phyloP scores from a whole-genome alignment of 2,113 vertebrate species.

The Elanoides forficatus region DNA sequence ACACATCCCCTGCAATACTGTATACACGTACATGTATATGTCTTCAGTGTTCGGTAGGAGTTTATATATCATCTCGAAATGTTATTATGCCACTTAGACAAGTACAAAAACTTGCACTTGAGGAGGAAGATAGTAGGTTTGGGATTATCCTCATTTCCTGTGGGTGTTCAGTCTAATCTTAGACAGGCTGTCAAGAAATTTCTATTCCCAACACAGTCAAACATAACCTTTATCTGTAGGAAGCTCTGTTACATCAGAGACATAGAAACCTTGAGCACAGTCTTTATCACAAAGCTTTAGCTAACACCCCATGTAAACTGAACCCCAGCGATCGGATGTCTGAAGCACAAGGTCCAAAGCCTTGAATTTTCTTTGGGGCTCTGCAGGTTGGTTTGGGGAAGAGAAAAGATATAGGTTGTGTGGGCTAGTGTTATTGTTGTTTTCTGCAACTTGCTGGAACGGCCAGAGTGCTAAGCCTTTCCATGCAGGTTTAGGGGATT shows the following conservation, averaged over 20 bases:
- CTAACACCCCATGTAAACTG: neutral
- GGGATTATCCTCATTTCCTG: neutral
- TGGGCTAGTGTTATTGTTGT: neutral
- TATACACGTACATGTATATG: neutral
- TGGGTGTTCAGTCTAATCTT: neutral
- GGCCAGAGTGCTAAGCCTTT: neutral
- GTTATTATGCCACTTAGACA: neutral
- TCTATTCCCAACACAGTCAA: neutral
- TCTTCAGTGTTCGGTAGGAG: neutral
- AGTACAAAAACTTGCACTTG: neutral
- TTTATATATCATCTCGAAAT: neutral
- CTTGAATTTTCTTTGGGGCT: neutral
- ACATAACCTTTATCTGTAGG: neutral
- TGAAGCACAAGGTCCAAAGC: neutral
- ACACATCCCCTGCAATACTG: neutral
- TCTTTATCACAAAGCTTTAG: neutral
- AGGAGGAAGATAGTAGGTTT: neutral
- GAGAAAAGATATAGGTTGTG: neutral
- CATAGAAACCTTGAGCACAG: neutral
- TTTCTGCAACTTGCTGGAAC: neutral
- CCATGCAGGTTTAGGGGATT: neutral
- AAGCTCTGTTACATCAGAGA: neutral
- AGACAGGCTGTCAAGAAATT: slow-evolving; percentile 12
- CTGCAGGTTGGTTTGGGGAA: neutral
- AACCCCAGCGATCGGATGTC: neutral